Conservation (phyloP, 2,888 invertebrate genomes). For the Syrista parreyssii region DNA sequence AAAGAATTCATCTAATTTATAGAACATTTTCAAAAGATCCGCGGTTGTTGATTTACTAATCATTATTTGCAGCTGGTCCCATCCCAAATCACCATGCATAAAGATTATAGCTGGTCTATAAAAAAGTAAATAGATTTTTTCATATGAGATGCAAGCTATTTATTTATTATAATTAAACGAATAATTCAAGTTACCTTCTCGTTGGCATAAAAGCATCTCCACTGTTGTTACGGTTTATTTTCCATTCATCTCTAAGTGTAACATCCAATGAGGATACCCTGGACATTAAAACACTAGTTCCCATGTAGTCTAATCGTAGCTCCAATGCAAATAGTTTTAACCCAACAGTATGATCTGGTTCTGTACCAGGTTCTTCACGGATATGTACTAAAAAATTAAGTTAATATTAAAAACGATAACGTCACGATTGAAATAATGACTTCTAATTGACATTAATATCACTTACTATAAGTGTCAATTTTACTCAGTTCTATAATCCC, state of each 20-base stretch:
- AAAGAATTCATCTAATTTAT: constrained; percentile 97
- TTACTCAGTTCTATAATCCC: constrained; percentile 92
- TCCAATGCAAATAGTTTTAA: constrained; percentile 87
- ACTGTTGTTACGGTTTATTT: constrained; percentile 69
- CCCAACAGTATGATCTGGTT: constrained; percentile 89
- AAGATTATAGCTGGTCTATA: constrained; percentile 87
- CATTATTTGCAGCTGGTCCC: constrained; percentile 97
- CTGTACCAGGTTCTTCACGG: constrained; percentile 88
- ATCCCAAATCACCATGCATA: constrained; percentile 90
- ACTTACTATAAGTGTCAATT: constrained; percentile 84
- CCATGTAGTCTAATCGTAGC: constrained; percentile 97
- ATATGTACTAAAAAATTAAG: constrained; percentile 76
- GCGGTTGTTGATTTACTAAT: constrained; percentile 97
- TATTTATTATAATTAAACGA: not conserved
- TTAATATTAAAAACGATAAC: not conserved
- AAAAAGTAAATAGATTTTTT: not conserved
- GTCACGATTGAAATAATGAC: not conserved
- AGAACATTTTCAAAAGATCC: constrained; percentile 96
- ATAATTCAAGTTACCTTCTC: constrained; percentile 66
- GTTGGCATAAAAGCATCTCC: constrained; percentile 73
- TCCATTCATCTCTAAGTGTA: constrained; percentile 90
- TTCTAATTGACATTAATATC: constrained; percentile 17
- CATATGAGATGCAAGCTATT: not conserved
- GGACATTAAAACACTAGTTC: constrained; percentile 93
- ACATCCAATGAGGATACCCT: constrained; percentile 86